These are phyloP conservation scores for Chymomyza amoena DNA, from an alignment of 2,888 invertebrate species.

Conservation along the genomic window DNA sequence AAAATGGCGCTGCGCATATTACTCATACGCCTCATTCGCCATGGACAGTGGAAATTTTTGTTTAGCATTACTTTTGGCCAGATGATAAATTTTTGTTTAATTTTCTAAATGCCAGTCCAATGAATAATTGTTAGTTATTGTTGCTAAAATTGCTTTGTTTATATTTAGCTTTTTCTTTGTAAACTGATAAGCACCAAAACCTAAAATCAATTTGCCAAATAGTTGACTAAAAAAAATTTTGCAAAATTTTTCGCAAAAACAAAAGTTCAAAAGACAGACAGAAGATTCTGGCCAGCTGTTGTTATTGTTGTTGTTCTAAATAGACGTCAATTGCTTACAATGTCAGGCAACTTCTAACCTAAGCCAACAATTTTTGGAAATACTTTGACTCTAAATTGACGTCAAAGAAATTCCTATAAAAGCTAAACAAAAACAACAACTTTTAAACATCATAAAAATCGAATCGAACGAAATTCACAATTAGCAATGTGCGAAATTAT, in stretches of 20 bases:
- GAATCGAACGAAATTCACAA: conserved; percentile 28
- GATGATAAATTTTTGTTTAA: conserved; percentile 29
- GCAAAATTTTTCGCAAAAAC: background rate
- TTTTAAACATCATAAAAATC: background rate
- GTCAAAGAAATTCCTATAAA: conserved; percentile 32
- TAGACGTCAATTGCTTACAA: background rate
- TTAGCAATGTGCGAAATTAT: conserved; percentile 41
- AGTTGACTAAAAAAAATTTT: background rate
- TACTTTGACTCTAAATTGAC: conserved; percentile 18
- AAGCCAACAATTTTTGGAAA: conserved; percentile 34
- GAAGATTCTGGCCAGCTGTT: background rate
- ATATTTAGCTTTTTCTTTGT: background rate
- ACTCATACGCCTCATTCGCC: conserved; percentile 49
- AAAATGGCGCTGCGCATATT: conserved; percentile 21
- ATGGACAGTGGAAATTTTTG: conserved; percentile 32
- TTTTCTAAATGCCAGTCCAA: conserved; percentile 18
- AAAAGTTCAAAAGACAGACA: background rate
- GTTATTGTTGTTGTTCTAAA: background rate
- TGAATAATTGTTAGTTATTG: conserved; percentile 21
- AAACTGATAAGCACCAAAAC: background rate
- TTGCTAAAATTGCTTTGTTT: conserved; percentile 6
- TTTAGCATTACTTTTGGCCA: conserved; percentile 14
- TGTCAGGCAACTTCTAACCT: conserved; percentile 25
- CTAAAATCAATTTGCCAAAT: background rate
- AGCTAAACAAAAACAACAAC: conserved; percentile 6